Base-by-base conservation (phyloP, 2,888 invertebrate genomes). In the Mythimna loreyi region DNA sequence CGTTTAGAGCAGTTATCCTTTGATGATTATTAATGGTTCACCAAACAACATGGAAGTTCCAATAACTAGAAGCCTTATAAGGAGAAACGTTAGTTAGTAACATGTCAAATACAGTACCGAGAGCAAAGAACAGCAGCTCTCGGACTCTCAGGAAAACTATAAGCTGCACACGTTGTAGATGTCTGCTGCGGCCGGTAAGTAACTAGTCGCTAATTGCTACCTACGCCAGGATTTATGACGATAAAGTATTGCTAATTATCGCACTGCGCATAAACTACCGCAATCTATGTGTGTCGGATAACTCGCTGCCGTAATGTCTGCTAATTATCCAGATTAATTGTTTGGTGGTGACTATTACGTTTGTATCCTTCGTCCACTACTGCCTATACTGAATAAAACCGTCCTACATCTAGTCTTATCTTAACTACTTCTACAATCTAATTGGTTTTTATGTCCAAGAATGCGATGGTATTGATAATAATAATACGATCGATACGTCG, bases 191-290 rank as follows among this genome's bases (percentile, higher is more conserved):
- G 33, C 56, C 58, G 36, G 58, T 62, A 72, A 58, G 72, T 62
- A 78, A 78, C 67, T 40, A 53, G 55, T 57, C 50, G 61, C 71
- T 84, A 84, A 76, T 81, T 81, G 72, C 69, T 78, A 58, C 73
- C 82, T 70, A 66, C 71, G 56, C 72, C 33, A 68, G 59, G 69
- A 81, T 83, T 82, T 81, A 82, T 81, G 63, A 71, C 67, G 66
- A 64, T 77, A 78, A 67, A 69, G 13, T 81, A 75, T 69, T 67
- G 67, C 75, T 83, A 81, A 82, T 82, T 83, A 81, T 67, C 72
- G 49, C 61, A 30, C 67, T 56, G 57, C 33, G 50, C 72, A 81
- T 81, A 78, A 81, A 81, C 67, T 81, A 81, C 77, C 65, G 60
- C 64, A 75, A 69, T 78, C 65, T 65, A 71, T 60, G 62, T 57